Evolutionary conservation across 2,888 invertebrate genomes (phyloP).

Genomic region (Girardia tigrina): DNA sequence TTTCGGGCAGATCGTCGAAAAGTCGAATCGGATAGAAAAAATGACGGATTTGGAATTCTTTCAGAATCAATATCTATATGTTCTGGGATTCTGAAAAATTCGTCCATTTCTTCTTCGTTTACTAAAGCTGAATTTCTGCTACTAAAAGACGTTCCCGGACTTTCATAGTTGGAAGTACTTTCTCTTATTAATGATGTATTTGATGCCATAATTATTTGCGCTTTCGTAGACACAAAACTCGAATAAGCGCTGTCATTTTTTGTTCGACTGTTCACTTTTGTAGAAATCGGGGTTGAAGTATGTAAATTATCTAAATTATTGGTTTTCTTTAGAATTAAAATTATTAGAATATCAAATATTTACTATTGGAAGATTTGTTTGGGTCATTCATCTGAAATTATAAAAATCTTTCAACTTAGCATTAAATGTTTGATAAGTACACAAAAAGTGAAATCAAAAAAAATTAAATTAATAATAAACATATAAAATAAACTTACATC

Average conservation of each 20-base stretch:
- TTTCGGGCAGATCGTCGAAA: not conserved
- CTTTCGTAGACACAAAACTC: not conserved
- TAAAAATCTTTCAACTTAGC: not conserved
- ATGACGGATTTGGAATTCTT: not conserved
- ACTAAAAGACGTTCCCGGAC: not conserved
- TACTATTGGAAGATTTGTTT: not conserved
- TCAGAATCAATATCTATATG: not conserved
- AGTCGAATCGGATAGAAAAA: not conserved
- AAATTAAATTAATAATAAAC: not conserved
- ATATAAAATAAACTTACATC: no score
- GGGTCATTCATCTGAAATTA: not conserved
- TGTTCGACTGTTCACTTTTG: not conserved
- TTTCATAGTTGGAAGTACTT: not conserved
- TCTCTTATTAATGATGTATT: not conserved
- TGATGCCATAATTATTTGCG: not conserved
- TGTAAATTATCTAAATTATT: not conserved
- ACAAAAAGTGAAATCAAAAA: not conserved
- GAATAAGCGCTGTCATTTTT: constrained; percentile 8
- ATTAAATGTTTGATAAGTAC: not conserved
- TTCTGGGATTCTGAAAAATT: not conserved
- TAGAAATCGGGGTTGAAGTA: not conserved
- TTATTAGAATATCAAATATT: no score
- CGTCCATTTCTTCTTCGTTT: not conserved
- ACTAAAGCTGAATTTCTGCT: constrained; percentile 3
- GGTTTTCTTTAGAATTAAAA: no score